Base-by-base conservation (phyloP, 2,888 invertebrate species). In the Protophormia terraenovae region DNA sequence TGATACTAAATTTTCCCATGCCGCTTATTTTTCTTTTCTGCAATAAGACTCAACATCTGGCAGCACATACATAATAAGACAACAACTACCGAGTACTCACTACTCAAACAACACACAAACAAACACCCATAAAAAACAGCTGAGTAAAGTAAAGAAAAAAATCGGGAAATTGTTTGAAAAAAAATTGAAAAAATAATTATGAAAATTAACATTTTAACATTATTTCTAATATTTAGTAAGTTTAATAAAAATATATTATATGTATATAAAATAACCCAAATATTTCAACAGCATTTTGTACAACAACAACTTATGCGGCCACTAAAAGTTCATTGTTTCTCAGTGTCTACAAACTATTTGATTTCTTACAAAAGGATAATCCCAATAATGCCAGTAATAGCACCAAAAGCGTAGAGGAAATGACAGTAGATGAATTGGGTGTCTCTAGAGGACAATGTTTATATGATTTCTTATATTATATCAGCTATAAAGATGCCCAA, bases 381-480 rank as follows among this genome's bases (percentile, higher is more conserved):
- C n/a, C 60, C 16, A 78, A 62, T 22, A 77, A 76, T 35, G 78
- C 16, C 47, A 88, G 19, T n/a, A 88, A 86, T 27, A 86, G 27
- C 50, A 86, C 71, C 0, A 89, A 89, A 38, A 88, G 88, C 1
- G 80, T 87, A 55, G 87, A 88, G 22, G 83, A 88, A 50, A 83
- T 87, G 78, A 73, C 81, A 16, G 69, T 41, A 7, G 87, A 86
- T 0, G 87, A 88, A 3, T 75, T 88, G 67, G 89, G 89, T 1
- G 87, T 87, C 1, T 87, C 89, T 0, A 89, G 89, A 7, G 92
- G 92, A 0, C 88, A 89, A 14, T 89, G 90, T 14, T 84, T 86
- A 0, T 92, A 92, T 72, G 87, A 87, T n/a, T 93, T 93, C 58
- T 60, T 90, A 7, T 87, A 90, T 4, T 90, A 89, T 78, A 88